A percentile compares a stretch with the other conserved stretches of the same genome.
Evolutionary conservation across 2,888 invertebrate genomes (phyloP).

Genomic region (Eupithecia pulchellata): DNA sequence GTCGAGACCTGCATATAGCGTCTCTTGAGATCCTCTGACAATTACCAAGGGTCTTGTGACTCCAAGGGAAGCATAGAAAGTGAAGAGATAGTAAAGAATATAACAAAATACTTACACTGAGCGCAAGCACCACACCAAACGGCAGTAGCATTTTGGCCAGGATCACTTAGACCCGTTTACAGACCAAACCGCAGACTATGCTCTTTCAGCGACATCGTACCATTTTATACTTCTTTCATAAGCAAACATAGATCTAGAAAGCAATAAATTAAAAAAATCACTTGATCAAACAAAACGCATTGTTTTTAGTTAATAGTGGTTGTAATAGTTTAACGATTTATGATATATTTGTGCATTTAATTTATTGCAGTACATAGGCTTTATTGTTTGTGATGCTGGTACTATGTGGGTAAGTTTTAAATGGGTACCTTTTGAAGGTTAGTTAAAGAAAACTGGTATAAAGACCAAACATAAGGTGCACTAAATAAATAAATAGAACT

Average conservation of each 20-base stretch:
- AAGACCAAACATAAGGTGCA: too few relatives aligned
- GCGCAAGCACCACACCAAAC: conserved; percentile 15
- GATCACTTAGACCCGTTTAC: conserved; percentile 19
- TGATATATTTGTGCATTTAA: conserved; percentile 22
- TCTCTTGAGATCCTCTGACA: too few relatives aligned
- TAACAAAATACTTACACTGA: conserved; percentile 29
- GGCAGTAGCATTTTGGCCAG: conserved; percentile 23
- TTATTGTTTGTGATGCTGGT: not conserved
- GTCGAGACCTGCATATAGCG: too few relatives aligned
- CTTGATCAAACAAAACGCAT: conserved; percentile 21
- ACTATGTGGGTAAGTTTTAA: not conserved
- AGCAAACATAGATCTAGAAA: conserved; percentile 12
- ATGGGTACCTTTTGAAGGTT: not conserved
- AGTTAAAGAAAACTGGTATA: too few relatives aligned
- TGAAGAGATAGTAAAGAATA: not conserved
- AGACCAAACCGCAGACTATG: conserved; percentile 28
- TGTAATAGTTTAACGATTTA: conserved; percentile 18
- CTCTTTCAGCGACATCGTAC: not conserved
- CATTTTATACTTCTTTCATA: conserved; percentile 24
- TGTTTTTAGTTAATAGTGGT: conserved; percentile 23
- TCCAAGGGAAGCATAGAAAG: too few relatives aligned
- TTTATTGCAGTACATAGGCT: conserved; percentile 18
- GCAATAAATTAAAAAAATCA: conserved; percentile 19
- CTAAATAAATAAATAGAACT: too few relatives aligned
- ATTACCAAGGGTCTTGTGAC: too few relatives aligned